phyloP scores from a whole-genome alignment of 2,888 invertebrate genomes.

The Melinaea marsaeus region DNA sequence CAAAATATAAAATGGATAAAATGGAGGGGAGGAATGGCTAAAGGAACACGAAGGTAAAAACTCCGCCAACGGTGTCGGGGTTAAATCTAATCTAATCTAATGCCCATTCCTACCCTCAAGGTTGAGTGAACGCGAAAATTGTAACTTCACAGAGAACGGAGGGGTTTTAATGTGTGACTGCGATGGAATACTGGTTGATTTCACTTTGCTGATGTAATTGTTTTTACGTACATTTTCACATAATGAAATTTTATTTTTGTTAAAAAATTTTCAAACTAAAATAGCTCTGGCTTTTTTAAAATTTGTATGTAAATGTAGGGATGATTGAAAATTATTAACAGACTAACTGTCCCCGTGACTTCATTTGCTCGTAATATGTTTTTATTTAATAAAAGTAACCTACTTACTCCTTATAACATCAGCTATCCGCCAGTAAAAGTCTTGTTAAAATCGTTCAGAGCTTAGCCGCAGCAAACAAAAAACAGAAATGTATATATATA shows the following conservation, averaged over 20 bases:
- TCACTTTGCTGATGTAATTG: slow-evolving; percentile 8
- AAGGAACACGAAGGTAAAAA: slow-evolving; percentile 52
- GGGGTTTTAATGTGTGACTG: slow-evolving; percentile 25
- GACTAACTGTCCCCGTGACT: too few species aligned
- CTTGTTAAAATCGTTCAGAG: too few species aligned
- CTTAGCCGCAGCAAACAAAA: too few species aligned
- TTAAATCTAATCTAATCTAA: slow-evolving; percentile 73
- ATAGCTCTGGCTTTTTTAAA: neutral
- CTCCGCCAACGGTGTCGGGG: slow-evolving; percentile 57
- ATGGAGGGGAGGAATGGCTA: slow-evolving; percentile 50
- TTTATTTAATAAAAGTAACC: too few species aligned
- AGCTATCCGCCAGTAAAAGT: too few species aligned
- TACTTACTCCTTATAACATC: too few species aligned
- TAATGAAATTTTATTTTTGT: slow-evolving; percentile 5
- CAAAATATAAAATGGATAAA: slow-evolving; percentile 62
- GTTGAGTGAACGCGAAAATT: slow-evolving; percentile 68
- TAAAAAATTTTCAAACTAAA: neutral
- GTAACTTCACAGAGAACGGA: slow-evolving; percentile 45
- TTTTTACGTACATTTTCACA: slow-evolving; percentile 5
- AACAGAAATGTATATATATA: too few species aligned
- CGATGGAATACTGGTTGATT: slow-evolving; percentile 17
- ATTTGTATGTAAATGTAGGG: neutral
- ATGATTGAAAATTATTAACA: too few species aligned
- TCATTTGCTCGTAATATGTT: too few species aligned
- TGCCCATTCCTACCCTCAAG: slow-evolving; percentile 57